These are phyloP conservation scores for Andrena flavipes DNA, from an alignment of 2,888 invertebrate species.

Conservation along the genomic window DNA sequence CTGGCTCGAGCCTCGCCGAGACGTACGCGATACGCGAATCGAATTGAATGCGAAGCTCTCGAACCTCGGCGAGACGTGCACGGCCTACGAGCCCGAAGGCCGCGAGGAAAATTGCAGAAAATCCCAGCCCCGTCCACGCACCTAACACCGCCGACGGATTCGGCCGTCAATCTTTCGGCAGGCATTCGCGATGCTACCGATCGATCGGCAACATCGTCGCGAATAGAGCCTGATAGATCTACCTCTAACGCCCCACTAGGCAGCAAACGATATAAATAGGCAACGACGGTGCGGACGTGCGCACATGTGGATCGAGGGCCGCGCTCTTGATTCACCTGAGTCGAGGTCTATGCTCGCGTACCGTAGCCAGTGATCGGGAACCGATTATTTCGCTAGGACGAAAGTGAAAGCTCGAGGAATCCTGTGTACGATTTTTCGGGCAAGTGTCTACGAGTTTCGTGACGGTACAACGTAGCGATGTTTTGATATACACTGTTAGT, in stretches of 20 bases:
- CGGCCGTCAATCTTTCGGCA: slow-evolving; percentile 83
- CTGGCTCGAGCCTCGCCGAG: slow-evolving; percentile 29
- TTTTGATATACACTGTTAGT: too few species aligned
- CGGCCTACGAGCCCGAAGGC: slow-evolving; percentile 72
- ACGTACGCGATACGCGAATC: slow-evolving; percentile 68
- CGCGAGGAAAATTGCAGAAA: slow-evolving; percentile 75
- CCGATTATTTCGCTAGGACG: background rate
- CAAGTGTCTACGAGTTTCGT: too few species aligned
- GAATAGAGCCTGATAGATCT: slow-evolving; percentile 71
- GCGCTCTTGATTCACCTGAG: slow-evolving; percentile 45
- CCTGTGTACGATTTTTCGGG: too few species aligned
- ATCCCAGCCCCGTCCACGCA: slow-evolving; percentile 75
- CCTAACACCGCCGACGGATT: slow-evolving; percentile 80
- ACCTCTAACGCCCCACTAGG: slow-evolving; percentile 72
- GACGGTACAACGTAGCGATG: too few species aligned
- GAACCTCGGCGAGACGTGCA: slow-evolving; percentile 78
- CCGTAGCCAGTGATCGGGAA: background rate
- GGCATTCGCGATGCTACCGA: slow-evolving; percentile 80
- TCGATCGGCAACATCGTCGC: slow-evolving; percentile 65
- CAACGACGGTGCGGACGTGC: slow-evolving; percentile 35
- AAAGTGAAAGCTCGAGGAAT: background rate
- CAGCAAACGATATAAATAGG: slow-evolving; percentile 79
- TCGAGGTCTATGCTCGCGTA: background rate
- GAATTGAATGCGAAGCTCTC: slow-evolving; percentile 74
- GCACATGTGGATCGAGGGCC: slow-evolving; percentile 18